Conservation (phyloP, 2,888 invertebrate genomes). For the Alcis repandata region DNA sequence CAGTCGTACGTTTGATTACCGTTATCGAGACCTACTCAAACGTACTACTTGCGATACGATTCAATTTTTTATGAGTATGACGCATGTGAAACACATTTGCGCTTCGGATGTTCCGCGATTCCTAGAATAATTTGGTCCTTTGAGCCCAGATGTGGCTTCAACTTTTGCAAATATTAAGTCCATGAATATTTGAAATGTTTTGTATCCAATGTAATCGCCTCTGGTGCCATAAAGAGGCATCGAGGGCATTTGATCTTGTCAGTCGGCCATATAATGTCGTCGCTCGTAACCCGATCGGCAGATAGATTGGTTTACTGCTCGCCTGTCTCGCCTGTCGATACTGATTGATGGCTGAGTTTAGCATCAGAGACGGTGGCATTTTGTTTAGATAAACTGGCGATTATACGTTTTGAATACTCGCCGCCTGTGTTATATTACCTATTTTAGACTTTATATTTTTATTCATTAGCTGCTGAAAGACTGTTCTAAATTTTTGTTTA, state of each 20-base stretch:
- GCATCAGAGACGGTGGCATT: constrained; percentile 43
- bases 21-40: constrained; percentile 65
- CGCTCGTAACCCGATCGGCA: constrained; percentile 54
- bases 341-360: constrained; percentile 53
- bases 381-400: constrained; percentile 12
- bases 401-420: constrained; percentile 1
- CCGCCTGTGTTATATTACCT: not conserved
- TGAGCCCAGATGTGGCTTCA: constrained; percentile 36
- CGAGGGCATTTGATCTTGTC: constrained; percentile 55
- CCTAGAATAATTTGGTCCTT: constrained; percentile 52
- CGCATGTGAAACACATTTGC: constrained; percentile 58
- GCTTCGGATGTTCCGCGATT: constrained; percentile 40
- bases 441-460: not conserved
- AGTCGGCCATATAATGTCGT: constrained; percentile 50
- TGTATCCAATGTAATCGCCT: constrained; percentile 57
- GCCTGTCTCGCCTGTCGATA: constrained; percentile 42
- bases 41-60: constrained; percentile 54
- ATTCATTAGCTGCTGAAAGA: not conserved
- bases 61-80: constrained; percentile 65
- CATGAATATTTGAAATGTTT: constrained; percentile 24
- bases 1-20: constrained; percentile 63
- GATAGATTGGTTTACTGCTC: constrained; percentile 50
- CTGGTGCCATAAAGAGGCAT: constrained; percentile 51
- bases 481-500: not conserved
- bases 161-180: not conserved